Evolutionary conservation across 2,888 invertebrate species (phyloP).

Genomic region (Drosophila diplacantha): DNA sequence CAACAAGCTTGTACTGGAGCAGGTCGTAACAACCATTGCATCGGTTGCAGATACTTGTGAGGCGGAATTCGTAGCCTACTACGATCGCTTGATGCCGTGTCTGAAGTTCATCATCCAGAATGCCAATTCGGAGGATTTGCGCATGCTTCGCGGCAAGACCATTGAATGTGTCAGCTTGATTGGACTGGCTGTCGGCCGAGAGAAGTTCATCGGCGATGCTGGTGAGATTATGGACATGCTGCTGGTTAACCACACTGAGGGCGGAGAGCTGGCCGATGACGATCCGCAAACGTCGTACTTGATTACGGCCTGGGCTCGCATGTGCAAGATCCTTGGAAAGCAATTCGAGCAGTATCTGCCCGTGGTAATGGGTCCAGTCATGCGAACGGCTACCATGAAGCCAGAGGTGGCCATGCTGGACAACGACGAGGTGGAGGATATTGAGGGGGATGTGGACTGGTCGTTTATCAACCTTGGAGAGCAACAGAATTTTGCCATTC

Average conservation of each 20-base stretch:
- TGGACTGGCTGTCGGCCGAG: slow-evolving; percentile 90
- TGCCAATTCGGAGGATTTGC: slow-evolving; percentile 91
- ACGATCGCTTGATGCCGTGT: slow-evolving; percentile 95
- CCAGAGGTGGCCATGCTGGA: slow-evolving; percentile 93
- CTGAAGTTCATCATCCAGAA: slow-evolving; percentile 98
- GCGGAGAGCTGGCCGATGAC: slow-evolving; percentile 89
- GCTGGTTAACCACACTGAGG: slow-evolving; percentile 91
- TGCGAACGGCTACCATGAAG: slow-evolving; percentile 91
- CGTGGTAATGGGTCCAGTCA: slow-evolving; percentile 92
- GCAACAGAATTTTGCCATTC: slow-evolving; percentile 94
- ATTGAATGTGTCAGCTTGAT: slow-evolving; percentile 99
- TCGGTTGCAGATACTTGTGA: slow-evolving; percentile 99
- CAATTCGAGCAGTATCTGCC: slow-evolving; percentile 93
- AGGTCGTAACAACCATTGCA: slow-evolving; percentile 97
- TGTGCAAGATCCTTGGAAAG: slow-evolving; percentile 94
- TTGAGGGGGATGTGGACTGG: slow-evolving; percentile 91
- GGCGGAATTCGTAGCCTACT: slow-evolving; percentile 95
- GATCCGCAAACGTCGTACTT: slow-evolving; percentile 98
- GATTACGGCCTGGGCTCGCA: slow-evolving; percentile 99
- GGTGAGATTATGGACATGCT: slow-evolving; percentile 97
- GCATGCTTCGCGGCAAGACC: slow-evolving; percentile 96
- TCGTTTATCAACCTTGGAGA: slow-evolving; percentile 93
- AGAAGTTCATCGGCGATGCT: slow-evolving; percentile 93
- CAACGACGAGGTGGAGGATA: slow-evolving; percentile 87
- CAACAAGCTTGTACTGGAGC: slow-evolving; percentile 97